A percentile compares a stretch with the other conserved stretches of the same genome.
Conservation (phyloP, 2,797 vertebrate genomes). For the Yasuhikotakia modesta region DNA sequence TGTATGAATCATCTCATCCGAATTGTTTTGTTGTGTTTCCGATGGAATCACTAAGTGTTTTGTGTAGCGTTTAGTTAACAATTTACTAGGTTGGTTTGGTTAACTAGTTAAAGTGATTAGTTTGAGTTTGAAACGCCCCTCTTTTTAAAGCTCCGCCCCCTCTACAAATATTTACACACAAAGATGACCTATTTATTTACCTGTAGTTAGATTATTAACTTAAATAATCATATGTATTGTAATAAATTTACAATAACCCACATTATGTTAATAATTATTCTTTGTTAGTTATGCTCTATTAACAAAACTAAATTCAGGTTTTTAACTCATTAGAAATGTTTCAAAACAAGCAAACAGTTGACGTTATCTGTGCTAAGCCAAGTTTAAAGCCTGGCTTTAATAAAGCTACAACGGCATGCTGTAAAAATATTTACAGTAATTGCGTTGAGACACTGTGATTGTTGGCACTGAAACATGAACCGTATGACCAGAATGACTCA, state of each 20-base stretch:
- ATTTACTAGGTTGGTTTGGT: not conserved
- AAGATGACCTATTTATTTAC: no score
- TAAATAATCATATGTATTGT: no score
- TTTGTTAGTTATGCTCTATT: not conserved
- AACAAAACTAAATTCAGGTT: not conserved
- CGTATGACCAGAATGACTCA: constrained; percentile 56
- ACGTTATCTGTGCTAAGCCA: not conserved
- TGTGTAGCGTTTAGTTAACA: not conserved
- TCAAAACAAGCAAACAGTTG: not conserved
- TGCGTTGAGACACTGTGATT: not conserved
- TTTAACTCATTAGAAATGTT: not conserved
- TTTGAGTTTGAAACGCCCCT: no score
- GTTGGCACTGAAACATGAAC: not conserved
- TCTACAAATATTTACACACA: no score
- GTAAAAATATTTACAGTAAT: not conserved
- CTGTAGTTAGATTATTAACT: no score
- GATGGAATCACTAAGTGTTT: not conserved
- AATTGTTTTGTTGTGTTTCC: not conserved
- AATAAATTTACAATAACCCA: no score
- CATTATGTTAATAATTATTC: no score
- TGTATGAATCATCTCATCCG: not conserved
- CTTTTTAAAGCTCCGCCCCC: no score
- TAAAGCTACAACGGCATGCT: not conserved
- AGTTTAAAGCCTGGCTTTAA: not conserved
- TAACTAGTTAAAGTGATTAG: not conserved